These are phyloP conservation scores for Sinopyrophorus schimmeli DNA, from an alignment of 2,888 invertebrate species.

Conservation along the genomic window DNA sequence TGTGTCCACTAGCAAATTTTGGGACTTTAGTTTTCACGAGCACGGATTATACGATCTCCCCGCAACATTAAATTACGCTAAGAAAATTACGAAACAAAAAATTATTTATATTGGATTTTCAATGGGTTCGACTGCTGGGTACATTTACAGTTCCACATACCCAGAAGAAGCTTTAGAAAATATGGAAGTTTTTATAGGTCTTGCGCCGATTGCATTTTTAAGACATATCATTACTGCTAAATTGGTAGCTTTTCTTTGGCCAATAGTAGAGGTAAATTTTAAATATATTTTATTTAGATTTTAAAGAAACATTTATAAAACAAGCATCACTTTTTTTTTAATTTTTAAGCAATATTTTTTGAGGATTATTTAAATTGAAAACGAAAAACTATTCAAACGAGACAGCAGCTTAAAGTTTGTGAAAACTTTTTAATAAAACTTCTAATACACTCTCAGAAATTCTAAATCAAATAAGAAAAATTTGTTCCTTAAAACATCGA, in stretches of 20 bases:
- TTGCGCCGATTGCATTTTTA: conserved; percentile 25
- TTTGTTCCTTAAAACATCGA: too few species aligned
- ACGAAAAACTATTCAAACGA: too few species aligned
- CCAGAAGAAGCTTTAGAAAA: conserved; percentile 22
- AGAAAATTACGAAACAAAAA: conserved; percentile 22
- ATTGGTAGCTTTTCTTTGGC: conserved; percentile 10
- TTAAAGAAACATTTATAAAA: not conserved
- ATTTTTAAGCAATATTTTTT: not conserved
- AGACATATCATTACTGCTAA: not conserved
- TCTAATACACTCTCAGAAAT: too few species aligned
- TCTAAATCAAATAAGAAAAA: too few species aligned
- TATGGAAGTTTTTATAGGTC: conserved; percentile 24
- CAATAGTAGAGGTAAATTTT: conserved; percentile 7
- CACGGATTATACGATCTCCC: conserved; percentile 30
- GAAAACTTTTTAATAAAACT: too few species aligned
- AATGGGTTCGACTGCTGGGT: conserved; percentile 26
- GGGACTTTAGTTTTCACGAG: conserved; percentile 33
- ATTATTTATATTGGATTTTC: conserved; percentile 32
- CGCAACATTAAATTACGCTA: conserved; percentile 21
- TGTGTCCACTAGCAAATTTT: conserved; percentile 19
- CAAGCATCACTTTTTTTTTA: too few species aligned
- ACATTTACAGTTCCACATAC: conserved; percentile 23
- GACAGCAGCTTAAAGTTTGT: too few species aligned
- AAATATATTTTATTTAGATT: not conserved
- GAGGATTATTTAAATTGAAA: too few species aligned